phyloP scores from a whole-genome alignment of 23 tunicate species.

The Trididemnum nubilum region DNA sequence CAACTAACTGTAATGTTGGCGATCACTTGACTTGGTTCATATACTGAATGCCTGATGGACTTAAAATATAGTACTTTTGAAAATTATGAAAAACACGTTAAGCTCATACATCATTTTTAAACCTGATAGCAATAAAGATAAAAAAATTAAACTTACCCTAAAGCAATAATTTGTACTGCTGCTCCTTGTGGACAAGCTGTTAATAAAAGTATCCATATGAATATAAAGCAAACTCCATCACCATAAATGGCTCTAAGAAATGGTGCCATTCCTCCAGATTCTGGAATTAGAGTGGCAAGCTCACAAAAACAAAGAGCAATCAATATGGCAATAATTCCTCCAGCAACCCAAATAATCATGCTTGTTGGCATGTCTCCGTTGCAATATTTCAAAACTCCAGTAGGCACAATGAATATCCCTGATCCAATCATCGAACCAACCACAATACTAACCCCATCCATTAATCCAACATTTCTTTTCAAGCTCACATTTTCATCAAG shows the following conservation, averaged over 20 bases:
- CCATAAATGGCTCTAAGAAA: conserved; percentile 73
- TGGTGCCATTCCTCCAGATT: conserved; percentile 80
- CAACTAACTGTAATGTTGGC: too few relatives aligned
- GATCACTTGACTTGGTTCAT: too few relatives aligned
- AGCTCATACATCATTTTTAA: too few relatives aligned
- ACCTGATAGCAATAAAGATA: too few relatives aligned
- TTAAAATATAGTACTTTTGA: too few relatives aligned
- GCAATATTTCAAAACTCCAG: conserved; percentile 73
- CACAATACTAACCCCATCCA: conserved; percentile 74
- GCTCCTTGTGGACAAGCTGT: conserved; percentile 50
- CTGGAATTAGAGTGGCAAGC: conserved; percentile 73
- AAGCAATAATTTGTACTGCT: conserved; percentile 86
- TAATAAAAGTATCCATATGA: conserved; percentile 64
- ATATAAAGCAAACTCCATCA: conserved; percentile 64
- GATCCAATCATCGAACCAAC: conserved; percentile 92
- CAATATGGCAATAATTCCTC: conserved; percentile 67
- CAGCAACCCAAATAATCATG: conserved; percentile 71
- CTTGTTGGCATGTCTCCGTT: conserved; percentile 71
- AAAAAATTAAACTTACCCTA: conserved; percentile 80
- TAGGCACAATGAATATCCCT: conserved; percentile 89
- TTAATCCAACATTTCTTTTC: conserved; percentile 56
- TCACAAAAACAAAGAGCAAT: conserved; percentile 82
- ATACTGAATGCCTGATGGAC: too few relatives aligned
- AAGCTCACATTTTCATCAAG: conserved; percentile 11
- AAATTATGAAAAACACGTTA: too few relatives aligned